Percentiles rank a stretch among this genome's conserved stretches.
phyloP scores from a whole-genome alignment of 2,888 invertebrate genomes.

The Ormyrus nitidulus region DNA sequence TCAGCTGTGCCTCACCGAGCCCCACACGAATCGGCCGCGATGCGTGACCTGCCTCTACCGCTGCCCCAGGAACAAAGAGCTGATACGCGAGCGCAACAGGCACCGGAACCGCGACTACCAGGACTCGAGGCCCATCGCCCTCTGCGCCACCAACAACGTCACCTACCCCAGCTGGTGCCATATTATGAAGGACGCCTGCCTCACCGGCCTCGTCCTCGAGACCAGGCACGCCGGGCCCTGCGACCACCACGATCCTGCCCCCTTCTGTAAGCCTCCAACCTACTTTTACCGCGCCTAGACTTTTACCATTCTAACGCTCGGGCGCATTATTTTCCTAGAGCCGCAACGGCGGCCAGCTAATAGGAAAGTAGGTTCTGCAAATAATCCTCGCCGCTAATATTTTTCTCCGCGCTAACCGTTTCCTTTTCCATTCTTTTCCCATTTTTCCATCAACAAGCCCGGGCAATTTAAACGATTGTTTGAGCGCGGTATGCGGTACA shows the following conservation, averaged over 20 bases:
- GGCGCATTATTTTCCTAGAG: no score
- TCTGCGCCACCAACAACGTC: slow-evolving; percentile 85
- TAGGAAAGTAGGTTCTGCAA: no score
- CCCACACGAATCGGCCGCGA: slow-evolving; percentile 81
- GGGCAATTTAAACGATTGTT: no score
- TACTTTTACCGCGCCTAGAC: neutral
- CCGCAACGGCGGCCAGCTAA: no score
- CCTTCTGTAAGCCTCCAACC: slow-evolving; percentile 57
- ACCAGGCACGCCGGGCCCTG: slow-evolving; percentile 83
- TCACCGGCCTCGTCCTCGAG: slow-evolving; percentile 83
- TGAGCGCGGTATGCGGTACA: no score
- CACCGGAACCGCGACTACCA: slow-evolving; percentile 66
- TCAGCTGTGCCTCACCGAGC: slow-evolving; percentile 83
- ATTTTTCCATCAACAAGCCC: no score
- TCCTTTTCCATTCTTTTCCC: no score
- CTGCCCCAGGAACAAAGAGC: slow-evolving; percentile 77
- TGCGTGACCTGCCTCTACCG: slow-evolving; percentile 84
- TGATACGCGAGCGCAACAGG: slow-evolving; percentile 67
- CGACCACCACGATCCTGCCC: slow-evolving; percentile 69
- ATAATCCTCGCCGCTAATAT: no score
- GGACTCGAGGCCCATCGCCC: slow-evolving; percentile 68
- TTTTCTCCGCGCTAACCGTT: no score
- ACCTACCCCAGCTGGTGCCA: slow-evolving; percentile 88
- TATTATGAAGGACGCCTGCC: slow-evolving; percentile 86
- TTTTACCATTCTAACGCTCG: no score